Evolutionary conservation across 1,140 invertebrate genomes (phyloP).

Genomic region (Hesperophylax magnus): DNA sequence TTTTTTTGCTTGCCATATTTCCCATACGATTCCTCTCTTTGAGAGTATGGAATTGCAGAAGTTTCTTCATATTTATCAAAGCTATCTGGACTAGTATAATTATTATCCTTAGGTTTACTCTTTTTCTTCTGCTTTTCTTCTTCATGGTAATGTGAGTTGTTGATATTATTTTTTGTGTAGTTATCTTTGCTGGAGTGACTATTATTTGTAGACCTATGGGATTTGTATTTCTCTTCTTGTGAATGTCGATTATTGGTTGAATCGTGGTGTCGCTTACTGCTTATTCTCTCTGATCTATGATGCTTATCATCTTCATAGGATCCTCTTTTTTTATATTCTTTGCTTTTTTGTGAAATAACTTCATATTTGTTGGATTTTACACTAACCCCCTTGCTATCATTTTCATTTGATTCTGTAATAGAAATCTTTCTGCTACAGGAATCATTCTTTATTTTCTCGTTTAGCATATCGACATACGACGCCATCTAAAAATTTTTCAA

Average conservation of each 20-base stretch:
- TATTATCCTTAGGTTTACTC: too few species aligned
- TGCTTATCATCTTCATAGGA: not conserved
- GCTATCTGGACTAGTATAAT: too few species aligned
- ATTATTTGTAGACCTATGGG: too few species aligned
- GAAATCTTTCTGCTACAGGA: not conserved
- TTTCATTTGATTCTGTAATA: not conserved
- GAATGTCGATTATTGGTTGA: not conserved
- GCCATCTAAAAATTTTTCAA: slow-evolving; percentile 4
- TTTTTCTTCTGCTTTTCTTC: too few species aligned
- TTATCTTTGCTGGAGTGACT: too few species aligned
- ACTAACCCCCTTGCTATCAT: not conserved
- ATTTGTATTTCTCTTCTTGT: too few species aligned
- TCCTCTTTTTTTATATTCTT: not conserved
- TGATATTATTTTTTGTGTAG: too few species aligned
- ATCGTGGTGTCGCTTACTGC: not conserved
- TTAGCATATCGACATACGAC: slow-evolving; percentile 10
- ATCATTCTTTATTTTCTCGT: not conserved
- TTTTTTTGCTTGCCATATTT: too few species aligned
- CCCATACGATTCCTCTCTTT: too few species aligned
- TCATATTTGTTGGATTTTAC: not conserved
- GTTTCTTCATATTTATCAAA: too few species aligned
- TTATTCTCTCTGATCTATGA: not conserved
- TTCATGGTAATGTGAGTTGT: too few species aligned
- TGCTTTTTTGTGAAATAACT: not conserved
- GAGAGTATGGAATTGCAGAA: too few species aligned